These are phyloP conservation scores for Chaetophractus vellerosus DNA, from an alignment of 2,797 vertebrate species.

Conservation along the genomic window DNA sequence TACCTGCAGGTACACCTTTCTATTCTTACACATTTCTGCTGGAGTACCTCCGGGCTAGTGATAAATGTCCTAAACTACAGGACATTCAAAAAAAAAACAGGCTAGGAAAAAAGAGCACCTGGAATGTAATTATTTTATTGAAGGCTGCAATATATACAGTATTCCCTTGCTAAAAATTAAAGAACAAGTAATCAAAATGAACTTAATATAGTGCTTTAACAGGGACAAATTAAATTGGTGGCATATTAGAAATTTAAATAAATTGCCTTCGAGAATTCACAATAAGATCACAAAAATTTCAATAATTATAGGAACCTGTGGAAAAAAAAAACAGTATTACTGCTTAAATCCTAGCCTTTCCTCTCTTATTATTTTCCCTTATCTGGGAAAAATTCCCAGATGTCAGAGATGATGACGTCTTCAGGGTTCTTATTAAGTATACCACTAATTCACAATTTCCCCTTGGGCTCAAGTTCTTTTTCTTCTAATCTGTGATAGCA, in stretches of 20 bases:
- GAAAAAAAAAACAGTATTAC: background rate
- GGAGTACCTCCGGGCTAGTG: background rate
- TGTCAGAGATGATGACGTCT: background rate
- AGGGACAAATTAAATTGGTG: conserved; percentile 9
- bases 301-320: conserved; percentile 15
- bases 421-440: background rate
- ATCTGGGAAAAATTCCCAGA: conserved; percentile 7
- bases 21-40: background rate
- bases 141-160: background rate
- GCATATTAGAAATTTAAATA: conserved; percentile 47
- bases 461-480: background rate
- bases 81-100: background rate
- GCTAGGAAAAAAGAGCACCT: background rate
- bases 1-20: background rate
- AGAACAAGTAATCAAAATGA: conserved; percentile 8
- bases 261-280: conserved; percentile 58
- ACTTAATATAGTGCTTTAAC: background rate
- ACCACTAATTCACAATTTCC: background rate
- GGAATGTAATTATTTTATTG: conserved; percentile 9
- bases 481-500: background rate
- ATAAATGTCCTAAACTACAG: background rate
- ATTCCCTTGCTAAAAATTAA: background rate
- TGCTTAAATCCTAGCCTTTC: conserved; percentile 38
- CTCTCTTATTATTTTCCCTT: conserved; percentile 31
- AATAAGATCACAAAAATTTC: conserved; percentile 26